Conservation (phyloP, 2,113 vertebrate genomes). For the Triplophysa siluroides region DNA sequence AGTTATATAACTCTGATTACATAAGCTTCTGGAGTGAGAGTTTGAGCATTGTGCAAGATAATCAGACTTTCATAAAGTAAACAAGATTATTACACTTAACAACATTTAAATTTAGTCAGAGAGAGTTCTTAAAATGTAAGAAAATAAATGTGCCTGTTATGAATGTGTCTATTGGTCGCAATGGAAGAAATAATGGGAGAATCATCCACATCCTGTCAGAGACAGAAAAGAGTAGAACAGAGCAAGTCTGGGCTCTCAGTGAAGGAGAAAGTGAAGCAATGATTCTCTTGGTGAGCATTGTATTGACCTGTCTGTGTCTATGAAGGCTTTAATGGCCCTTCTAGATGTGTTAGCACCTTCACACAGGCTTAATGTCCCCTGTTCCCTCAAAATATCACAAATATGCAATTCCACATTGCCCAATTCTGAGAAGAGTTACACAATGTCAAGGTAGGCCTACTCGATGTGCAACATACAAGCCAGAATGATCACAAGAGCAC, state of each 20-base stretch:
- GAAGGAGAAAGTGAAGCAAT: background rate
- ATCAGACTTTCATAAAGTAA: background rate
- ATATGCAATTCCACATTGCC: background rate
- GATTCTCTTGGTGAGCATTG: conserved; percentile 2
- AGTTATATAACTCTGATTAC: background rate
- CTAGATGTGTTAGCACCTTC: background rate
- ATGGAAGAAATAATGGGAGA: background rate
- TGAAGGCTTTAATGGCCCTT: background rate
- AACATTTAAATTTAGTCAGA: background rate
- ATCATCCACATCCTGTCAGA: background rate
- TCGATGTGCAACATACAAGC: too few relatives aligned
- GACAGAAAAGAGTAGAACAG: background rate
- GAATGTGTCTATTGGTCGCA: background rate
- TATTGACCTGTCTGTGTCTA: conserved; percentile 22
- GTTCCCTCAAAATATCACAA: conserved; percentile 6
- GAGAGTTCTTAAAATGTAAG: background rate
- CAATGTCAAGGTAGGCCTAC: background rate
- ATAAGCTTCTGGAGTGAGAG: background rate
- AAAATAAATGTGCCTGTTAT: background rate
- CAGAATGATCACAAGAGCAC: too few relatives aligned
- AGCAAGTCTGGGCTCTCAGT: background rate
- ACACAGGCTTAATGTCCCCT: background rate
- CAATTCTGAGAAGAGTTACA: background rate
- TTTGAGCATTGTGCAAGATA: background rate
- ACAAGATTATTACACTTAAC: conserved; percentile 3